Conservation (phyloP, 2,888 invertebrate species). For the Lithosia quadra region DNA sequence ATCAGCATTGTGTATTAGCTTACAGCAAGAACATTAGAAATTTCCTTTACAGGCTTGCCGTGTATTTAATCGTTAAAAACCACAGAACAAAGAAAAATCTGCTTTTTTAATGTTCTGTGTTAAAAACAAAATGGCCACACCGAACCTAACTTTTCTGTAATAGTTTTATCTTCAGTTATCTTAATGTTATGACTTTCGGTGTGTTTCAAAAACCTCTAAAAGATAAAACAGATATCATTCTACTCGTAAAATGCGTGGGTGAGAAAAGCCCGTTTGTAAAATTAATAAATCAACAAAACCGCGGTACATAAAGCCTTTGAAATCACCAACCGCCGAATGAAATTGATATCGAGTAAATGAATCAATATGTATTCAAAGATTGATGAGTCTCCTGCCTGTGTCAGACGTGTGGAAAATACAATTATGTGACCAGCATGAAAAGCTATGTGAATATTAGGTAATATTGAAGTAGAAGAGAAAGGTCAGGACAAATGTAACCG, state of each 20-base stretch:
- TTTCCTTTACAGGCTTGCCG: no score
- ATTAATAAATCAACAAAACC: not conserved
- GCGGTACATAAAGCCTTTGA: not conserved
- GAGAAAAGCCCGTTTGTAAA: not conserved
- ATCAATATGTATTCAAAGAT: constrained; percentile 2
- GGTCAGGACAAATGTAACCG: no score
- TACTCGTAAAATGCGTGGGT: not conserved
- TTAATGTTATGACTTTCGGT: not conserved
- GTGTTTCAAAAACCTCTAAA: not conserved
- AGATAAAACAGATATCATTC: not conserved
- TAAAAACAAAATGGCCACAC: no score
- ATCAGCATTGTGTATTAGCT: no score
- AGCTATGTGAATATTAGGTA: no score
- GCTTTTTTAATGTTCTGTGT: no score
- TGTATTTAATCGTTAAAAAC: no score
- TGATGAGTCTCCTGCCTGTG: not conserved
- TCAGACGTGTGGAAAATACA: not conserved
- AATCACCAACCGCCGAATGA: not conserved
- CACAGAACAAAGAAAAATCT: no score
- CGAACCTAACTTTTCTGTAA: not conserved
- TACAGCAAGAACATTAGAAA: no score
- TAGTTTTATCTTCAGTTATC: constrained; percentile 1
- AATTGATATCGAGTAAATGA: constrained; percentile 1
- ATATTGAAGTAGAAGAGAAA: no score
- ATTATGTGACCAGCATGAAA: not conserved